Conservation (phyloP, 2,888 invertebrate genomes). For the Drosophila rellima region DNA sequence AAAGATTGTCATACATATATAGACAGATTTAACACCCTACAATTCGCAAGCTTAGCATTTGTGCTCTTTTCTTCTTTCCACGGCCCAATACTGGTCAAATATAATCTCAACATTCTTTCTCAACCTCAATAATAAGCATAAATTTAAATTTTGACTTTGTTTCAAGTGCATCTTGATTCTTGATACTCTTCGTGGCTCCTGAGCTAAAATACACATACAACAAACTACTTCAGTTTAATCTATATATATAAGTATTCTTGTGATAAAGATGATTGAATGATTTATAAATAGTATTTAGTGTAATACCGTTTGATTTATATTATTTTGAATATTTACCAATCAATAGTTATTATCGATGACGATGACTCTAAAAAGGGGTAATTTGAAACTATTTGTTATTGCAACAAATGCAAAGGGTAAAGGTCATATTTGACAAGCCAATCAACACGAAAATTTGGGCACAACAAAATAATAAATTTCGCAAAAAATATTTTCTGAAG, state of each 20-base stretch:
- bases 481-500: too few relatives aligned
- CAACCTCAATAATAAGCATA: slow-evolving; percentile 40
- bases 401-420: neutral
- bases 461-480: too few relatives aligned
- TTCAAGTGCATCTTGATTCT: slow-evolving; percentile 15
- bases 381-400: neutral
- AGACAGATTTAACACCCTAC: neutral
- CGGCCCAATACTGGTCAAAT: neutral
- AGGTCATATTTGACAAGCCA: too few relatives aligned
- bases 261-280: slow-evolving; percentile 1
- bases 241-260: slow-evolving; percentile 5
- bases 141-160: slow-evolving; percentile 33
- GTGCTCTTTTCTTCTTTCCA: neutral
- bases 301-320: slow-evolving; percentile 7
- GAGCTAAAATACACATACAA: slow-evolving; percentile 16
- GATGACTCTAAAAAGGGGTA: too few relatives aligned
- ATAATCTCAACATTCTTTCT: neutral
- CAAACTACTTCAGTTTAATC: slow-evolving; percentile 1
- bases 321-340: neutral
- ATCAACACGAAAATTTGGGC: too few relatives aligned
- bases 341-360: too few relatives aligned
- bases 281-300: neutral
- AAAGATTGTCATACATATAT: too few relatives aligned
- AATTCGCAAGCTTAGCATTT: neutral
- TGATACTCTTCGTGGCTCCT: neutral